These are phyloP conservation scores for Nemurella pictetii DNA, from an alignment of 2,888 invertebrate species.

Conservation along the genomic window DNA sequence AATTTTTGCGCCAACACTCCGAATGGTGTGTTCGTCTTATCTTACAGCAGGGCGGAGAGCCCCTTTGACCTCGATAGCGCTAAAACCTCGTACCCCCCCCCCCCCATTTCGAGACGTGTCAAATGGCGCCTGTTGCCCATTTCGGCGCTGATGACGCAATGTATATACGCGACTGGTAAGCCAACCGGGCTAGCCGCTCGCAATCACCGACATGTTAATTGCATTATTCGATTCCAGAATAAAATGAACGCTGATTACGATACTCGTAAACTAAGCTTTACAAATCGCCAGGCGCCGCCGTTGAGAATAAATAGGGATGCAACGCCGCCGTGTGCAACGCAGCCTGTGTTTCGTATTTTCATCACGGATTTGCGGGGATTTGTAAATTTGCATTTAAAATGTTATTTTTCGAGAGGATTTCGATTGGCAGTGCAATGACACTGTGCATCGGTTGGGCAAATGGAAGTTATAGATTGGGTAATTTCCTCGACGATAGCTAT, in stretches of 20 bases:
- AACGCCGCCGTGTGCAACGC: not conserved
- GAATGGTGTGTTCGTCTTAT: too few species aligned
- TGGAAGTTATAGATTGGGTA: not conserved
- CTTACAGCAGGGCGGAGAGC: too few species aligned
- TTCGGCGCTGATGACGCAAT: not conserved
- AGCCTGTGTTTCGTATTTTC: not conserved
- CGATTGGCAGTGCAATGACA: not conserved
- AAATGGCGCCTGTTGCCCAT: too few species aligned
- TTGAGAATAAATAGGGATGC: not conserved
- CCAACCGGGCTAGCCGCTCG: too few species aligned
- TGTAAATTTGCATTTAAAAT: constrained; percentile 20
- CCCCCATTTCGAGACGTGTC: too few species aligned
- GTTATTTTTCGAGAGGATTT: constrained; percentile 1
- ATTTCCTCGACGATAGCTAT: not conserved
- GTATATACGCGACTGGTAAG: too few species aligned
- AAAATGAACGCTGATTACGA: not conserved
- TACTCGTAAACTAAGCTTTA: not conserved
- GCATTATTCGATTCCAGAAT: not conserved
- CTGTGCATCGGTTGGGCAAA: not conserved
- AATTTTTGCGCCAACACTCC: too few species aligned
- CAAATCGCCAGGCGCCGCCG: not conserved
- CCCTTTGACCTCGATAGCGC: too few species aligned
- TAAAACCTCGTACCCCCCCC: too few species aligned
- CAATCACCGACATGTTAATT: too few species aligned
- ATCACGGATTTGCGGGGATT: constrained; percentile 3